phyloP scores from a whole-genome alignment of 2,113 vertebrate genomes.

The Chitala chitala region DNA sequence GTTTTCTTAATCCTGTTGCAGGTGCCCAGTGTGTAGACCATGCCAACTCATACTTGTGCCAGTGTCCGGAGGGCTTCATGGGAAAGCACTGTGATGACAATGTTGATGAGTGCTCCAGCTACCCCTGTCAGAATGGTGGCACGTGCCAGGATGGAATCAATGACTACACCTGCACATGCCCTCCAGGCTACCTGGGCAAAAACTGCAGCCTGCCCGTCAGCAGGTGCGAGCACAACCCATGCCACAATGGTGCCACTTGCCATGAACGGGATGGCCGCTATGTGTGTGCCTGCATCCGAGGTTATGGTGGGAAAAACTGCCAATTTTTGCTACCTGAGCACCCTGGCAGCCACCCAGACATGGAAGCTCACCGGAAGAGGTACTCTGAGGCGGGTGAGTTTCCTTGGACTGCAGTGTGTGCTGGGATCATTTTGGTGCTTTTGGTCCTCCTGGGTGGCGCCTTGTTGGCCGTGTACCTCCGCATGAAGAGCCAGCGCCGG shows the following conservation, averaged over 20 bases:
- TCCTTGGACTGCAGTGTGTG: slow-evolving; percentile 87
- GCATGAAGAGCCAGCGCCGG: slow-evolving; percentile 78
- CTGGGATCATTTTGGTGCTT: slow-evolving; percentile 83
- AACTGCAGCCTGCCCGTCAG: slow-evolving; percentile 86
- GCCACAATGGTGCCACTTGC: slow-evolving; percentile 95
- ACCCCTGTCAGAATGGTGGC: slow-evolving; percentile 84
- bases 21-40: slow-evolving; percentile 87
- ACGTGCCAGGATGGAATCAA: slow-evolving; percentile 83
- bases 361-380: slow-evolving; percentile 70
- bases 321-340: slow-evolving; percentile 86
- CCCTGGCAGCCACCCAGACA: slow-evolving; percentile 56
- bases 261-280: slow-evolving; percentile 83
- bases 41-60: slow-evolving; percentile 85
- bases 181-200: slow-evolving; percentile 84
- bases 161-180: slow-evolving; percentile 84
- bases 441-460: slow-evolving; percentile 83
- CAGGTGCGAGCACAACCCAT: slow-evolving; percentile 83
- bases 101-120: slow-evolving; percentile 72
- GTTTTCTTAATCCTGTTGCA: slow-evolving; percentile 45
- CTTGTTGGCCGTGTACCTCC: slow-evolving; percentile 74
- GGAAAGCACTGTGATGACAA: slow-evolving; percentile 82
- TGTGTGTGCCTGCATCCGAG: slow-evolving; percentile 80
- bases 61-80: slow-evolving; percentile 83
- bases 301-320: slow-evolving; percentile 90
- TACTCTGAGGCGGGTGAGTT: slow-evolving; percentile 70